Conservation (phyloP, 2,113 vertebrate genomes). For the Ranitomeya variabilis region DNA sequence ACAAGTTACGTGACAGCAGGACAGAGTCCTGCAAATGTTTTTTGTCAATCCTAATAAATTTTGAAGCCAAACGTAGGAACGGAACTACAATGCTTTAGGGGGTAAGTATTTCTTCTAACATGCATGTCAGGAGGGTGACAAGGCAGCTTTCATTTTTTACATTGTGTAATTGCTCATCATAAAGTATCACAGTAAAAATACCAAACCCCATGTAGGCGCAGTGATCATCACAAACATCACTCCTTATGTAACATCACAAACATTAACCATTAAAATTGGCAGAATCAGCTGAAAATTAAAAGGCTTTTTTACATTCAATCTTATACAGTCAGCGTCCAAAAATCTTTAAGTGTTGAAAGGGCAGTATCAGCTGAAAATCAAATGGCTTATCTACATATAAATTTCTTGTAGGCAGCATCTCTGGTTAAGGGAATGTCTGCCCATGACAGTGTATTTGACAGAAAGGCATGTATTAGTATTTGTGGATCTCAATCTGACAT, state of each 20-base stretch:
- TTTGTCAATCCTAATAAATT: too few species aligned
- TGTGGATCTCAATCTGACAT: neutral
- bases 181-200: neutral
- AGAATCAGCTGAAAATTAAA: constrained; percentile 40
- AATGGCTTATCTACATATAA: constrained; percentile 30
- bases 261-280: constrained; percentile 34
- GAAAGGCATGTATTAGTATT: neutral
- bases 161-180: neutral
- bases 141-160: neutral
- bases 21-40: too few species aligned
- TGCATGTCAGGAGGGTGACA: too few species aligned
- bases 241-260: neutral
- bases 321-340: constrained; percentile 28
- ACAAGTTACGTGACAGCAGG: too few species aligned
- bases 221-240: neutral
- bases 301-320: constrained; percentile 35
- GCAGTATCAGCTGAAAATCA: constrained; percentile 44
- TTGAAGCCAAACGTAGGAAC: too few species aligned
- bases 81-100: too few species aligned
- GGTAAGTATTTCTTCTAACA: too few species aligned
- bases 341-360: constrained; percentile 43
- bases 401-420: constrained; percentile 8
- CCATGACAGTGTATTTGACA: neutral
- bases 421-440: neutral
- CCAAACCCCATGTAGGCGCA: neutral